phyloP scores from a whole-genome alignment of 2,113 vertebrate species.

The Dasyornis broadbenti region DNA sequence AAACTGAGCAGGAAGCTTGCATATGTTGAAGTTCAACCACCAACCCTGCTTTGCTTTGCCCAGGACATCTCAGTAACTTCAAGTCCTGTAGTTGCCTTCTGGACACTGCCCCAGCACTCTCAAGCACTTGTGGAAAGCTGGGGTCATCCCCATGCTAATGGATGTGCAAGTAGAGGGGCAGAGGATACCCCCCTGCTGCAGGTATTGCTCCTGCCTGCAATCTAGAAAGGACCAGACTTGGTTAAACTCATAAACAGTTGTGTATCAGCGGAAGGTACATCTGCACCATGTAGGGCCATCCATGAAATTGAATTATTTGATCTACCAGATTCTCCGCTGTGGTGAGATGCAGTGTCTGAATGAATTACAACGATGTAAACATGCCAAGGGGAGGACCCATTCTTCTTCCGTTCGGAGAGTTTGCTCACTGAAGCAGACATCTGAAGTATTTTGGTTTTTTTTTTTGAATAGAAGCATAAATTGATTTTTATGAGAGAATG shows the following conservation, averaged over 20 bases:
- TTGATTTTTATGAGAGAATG: not conserved
- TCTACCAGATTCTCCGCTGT: not conserved
- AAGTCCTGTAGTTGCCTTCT: not conserved
- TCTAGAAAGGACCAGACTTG: not conserved
- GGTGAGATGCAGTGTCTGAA: not conserved
- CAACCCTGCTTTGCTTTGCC: not conserved
- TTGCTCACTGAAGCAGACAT: not conserved
- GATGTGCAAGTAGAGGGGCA: not conserved
- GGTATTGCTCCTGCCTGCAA: not conserved
- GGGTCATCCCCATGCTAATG: rapidly evolving
- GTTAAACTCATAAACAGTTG: not conserved
- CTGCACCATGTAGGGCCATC: not conserved
- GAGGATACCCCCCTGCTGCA: not conserved
- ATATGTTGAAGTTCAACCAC: not conserved
- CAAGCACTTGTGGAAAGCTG: not conserved
- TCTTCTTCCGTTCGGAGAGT: not conserved
- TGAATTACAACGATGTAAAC: not conserved
- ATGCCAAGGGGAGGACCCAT: not conserved
- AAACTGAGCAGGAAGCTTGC: not conserved
- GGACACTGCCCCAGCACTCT: not conserved
- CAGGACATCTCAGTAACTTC: not conserved
- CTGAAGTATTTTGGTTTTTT: not conserved
- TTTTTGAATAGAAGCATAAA: not conserved
- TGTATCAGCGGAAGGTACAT: not conserved
- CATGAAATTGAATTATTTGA: constrained; percentile 11